phyloP scores from a whole-genome alignment of 2,888 invertebrate species.

The Volucella inanis region DNA sequence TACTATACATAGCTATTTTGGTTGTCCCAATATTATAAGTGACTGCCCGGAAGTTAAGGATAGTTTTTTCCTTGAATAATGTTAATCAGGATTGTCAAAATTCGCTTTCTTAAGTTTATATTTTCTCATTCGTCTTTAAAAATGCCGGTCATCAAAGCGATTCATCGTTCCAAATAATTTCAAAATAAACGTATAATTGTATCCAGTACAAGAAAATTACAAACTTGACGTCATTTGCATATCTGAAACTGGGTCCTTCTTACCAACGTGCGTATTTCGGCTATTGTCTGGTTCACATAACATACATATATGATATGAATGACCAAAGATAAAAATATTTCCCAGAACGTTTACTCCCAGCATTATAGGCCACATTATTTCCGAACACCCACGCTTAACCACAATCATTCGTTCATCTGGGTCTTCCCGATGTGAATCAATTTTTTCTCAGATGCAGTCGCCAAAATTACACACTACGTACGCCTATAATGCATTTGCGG shows the following conservation, averaged over 20 bases:
- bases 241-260: background rate
- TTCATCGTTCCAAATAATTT: no score
- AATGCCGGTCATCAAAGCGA: no score
- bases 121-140: no score
- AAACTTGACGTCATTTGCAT: background rate
- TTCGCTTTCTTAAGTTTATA: no score
- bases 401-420: constrained; percentile 26
- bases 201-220: no score
- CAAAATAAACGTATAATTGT: no score
- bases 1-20: no score
- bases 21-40: no score
- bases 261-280: background rate
- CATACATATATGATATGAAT: background rate
- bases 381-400: background rate
- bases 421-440: constrained; percentile 52
- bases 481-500: constrained; percentile 17
- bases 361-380: background rate
- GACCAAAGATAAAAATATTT: constrained; percentile 16
- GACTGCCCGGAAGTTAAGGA: no score
- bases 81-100: no score
- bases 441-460: constrained; percentile 24
- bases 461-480: constrained; percentile 17
- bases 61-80: no score
- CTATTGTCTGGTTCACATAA: background rate
- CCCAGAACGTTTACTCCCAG: constrained; percentile 2